Base-by-base conservation (phyloP, 2,888 invertebrate species). In the Sesia apiformis region DNA sequence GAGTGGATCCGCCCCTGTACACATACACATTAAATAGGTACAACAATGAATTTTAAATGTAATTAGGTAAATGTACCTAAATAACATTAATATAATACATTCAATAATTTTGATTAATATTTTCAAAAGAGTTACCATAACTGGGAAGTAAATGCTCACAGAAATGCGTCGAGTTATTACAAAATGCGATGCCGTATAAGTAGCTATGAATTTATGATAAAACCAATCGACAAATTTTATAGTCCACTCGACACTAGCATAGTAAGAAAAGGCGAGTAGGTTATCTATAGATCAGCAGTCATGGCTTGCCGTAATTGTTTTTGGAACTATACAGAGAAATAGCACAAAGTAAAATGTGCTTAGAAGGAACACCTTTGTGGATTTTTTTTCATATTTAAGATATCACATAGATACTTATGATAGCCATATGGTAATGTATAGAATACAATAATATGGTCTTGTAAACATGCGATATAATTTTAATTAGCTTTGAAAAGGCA, bases 11-110 rank as follows among this genome's bases (percentile, higher is more conserved):
- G 23, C 1, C 23, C 23, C 1, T 23, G 65, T 54, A 43, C 52
- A 67, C 66, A 23, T 54, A 69, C 62, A 73, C 72, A 74, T 65
- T 75, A 73, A 75, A 75, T 78, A n/a, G n/a, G n/a, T n/a, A 79
- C 78, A 81, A 69, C 70, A 67, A 81, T 79, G 80, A 78, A 79
- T 81, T 81, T 76, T 71, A 60, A 23, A 2, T 23, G 23, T 23
- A 23, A 23, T 66, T 61, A 58, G 57, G 38, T 3, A 8, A 38
- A 3, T 8, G 38, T 7, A 8, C 38, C 8, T 50, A 23, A 38
- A 38, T 38, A 8, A 38, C 6, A 7, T 5, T 5, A 5, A 38
- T 4, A 50, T 5, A 23, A 4, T 38, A 23, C 23, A 5, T 38
- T 5, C 8, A 50, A 23, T 23, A 50, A 38, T 50, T 50, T 6